Evolutionary conservation across 2,797 vertebrate species (phyloP).

Genomic region (Phaenicophaeus curvirostris): DNA sequence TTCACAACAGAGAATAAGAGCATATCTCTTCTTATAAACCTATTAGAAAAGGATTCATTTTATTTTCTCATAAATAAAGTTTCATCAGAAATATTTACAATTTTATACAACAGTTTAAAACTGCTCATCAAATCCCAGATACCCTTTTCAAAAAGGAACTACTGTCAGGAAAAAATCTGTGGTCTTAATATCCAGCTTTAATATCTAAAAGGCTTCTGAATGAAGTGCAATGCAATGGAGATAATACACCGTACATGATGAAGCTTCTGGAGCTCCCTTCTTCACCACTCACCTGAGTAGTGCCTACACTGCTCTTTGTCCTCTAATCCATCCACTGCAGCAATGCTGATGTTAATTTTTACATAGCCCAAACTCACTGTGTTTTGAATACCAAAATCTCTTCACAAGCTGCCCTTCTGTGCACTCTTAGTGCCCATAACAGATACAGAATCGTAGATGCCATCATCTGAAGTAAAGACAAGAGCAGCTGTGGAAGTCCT

Average conservation of each 20-base stretch:
- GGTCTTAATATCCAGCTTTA: neutral
- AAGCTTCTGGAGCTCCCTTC: no score
- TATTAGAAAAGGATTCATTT: neutral
- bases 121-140: neutral
- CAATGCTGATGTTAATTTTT: rapidly evolving
- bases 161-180: rapidly evolving
- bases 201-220: neutral
- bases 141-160: neutral
- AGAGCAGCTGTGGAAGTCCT: neutral
- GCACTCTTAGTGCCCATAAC: rapidly evolving
- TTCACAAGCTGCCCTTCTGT: rapidly evolving
- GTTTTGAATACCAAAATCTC: neutral
- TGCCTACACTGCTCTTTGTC: neutral
- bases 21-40: neutral
- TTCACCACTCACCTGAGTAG: no score
- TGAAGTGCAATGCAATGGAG: rapidly evolving
- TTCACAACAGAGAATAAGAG: neutral
- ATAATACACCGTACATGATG: rapidly evolving
- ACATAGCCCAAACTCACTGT: rapidly evolving
- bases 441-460: no score
- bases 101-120: neutral
- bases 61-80: neutral
- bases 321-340: neutral
- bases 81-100: neutral
- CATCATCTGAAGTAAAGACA: neutral